A percentile compares a stretch with the other conserved stretches of the same genome.
These are phyloP conservation scores for Aspidapion aeneum DNA, from an alignment of 2,888 invertebrate genomes.

Conservation along the genomic window DNA sequence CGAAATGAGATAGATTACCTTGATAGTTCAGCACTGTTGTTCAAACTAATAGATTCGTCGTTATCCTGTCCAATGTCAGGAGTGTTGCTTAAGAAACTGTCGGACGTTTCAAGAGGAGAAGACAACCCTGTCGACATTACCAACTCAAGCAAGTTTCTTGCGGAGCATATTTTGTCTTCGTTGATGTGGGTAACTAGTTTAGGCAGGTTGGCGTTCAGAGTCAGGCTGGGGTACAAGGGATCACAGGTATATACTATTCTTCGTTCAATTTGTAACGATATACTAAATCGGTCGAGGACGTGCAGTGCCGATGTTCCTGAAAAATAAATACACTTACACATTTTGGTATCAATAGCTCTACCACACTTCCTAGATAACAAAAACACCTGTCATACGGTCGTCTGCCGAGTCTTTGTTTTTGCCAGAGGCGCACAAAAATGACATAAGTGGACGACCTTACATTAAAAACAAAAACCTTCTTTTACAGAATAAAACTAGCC, in stretches of 20 bases:
- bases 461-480: too few relatives aligned
- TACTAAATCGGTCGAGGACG: slow-evolving; percentile 61
- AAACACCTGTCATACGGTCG: too few relatives aligned
- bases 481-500: too few relatives aligned
- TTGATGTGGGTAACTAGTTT: slow-evolving; percentile 86
- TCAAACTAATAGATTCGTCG: slow-evolving; percentile 50
- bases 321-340: too few relatives aligned
- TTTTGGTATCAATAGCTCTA: too few relatives aligned
- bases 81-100: slow-evolving; percentile 21
- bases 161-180: slow-evolving; percentile 79
- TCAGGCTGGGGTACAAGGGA: slow-evolving; percentile 82
- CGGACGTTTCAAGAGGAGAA: slow-evolving; percentile 45
- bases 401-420: too few relatives aligned
- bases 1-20: slow-evolving; percentile 62
- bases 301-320: slow-evolving; percentile 69
- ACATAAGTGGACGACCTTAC: too few relatives aligned
- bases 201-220: slow-evolving; percentile 81
- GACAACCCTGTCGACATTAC: slow-evolving; percentile 46
- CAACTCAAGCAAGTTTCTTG: slow-evolving; percentile 55
- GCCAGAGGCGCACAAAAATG: too few relatives aligned
- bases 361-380: too few relatives aligned
- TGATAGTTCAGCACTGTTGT: slow-evolving; percentile 54
- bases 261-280: slow-evolving; percentile 67
- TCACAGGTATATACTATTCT: slow-evolving; percentile 78
- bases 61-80: slow-evolving; percentile 32